phyloP scores from a whole-genome alignment of 2,113 vertebrate species.

The Delphinapterus leucas region DNA sequence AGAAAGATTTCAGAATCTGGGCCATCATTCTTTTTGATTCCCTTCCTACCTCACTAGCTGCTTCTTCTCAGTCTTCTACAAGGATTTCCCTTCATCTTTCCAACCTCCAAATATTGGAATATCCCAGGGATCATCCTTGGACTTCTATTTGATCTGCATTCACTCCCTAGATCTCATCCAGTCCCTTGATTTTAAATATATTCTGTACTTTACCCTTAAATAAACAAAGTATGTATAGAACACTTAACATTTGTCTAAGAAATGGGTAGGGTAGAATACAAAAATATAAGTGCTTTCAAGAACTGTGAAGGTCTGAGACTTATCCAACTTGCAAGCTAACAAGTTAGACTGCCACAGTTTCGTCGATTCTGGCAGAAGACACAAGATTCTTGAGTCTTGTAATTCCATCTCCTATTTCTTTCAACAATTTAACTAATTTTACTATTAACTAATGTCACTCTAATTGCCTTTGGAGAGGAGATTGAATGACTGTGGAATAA shows the following conservation, averaged over 20 bases:
- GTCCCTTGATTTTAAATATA: background rate
- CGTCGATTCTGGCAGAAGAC: conserved; percentile 7
- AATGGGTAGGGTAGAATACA: conserved; percentile 12
- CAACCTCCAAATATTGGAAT: background rate
- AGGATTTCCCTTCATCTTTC: background rate
- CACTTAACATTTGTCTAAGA: conserved; percentile 17
- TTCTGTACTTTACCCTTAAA: conserved; percentile 22
- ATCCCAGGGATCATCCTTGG: background rate
- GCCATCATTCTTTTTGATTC: background rate
- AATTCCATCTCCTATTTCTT: background rate
- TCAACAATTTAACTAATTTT: background rate
- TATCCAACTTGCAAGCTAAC: background rate
- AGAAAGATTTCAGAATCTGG: conserved; percentile 30
- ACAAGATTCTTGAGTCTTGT: background rate
- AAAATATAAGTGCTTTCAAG: background rate
- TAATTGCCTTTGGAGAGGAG: background rate
- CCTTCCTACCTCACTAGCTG: background rate
- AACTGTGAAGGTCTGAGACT: conserved; percentile 18
- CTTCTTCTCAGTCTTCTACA: background rate
- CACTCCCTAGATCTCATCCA: background rate
- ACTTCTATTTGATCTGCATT: background rate
- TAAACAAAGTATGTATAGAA: background rate
- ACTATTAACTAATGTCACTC: background rate
- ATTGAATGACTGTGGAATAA: background rate
- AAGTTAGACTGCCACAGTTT: background rate